phyloP scores from a whole-genome alignment of 1,140 invertebrate genomes.

The Acromyrmex charruanus region DNA sequence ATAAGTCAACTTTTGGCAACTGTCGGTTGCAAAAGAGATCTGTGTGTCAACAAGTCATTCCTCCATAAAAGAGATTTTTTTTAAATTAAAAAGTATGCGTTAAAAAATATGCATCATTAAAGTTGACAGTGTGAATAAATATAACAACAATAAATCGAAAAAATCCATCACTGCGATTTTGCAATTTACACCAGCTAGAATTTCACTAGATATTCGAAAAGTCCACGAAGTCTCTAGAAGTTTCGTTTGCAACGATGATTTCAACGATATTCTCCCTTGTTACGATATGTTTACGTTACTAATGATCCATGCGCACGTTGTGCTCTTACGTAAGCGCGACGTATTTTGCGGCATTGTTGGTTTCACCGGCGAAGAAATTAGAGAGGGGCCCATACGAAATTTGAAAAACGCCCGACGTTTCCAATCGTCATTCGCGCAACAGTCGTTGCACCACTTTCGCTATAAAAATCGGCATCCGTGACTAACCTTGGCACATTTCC shows the following conservation, averaged over 20 bases:
- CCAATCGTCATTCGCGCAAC: slow-evolving; percentile 6
- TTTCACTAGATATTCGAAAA: neutral
- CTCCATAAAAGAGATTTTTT: neutral
- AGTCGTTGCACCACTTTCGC: slow-evolving; percentile 43
- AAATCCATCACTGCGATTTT: neutral
- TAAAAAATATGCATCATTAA: neutral
- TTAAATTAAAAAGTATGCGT: too few relatives aligned
- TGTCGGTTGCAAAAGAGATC: neutral
- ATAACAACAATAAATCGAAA: neutral
- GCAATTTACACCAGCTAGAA: too few relatives aligned
- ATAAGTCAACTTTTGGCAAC: neutral
- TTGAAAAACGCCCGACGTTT: slow-evolving; percentile 17
- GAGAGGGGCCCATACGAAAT: neutral
- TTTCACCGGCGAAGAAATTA: neutral
- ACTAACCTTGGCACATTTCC: slow-evolving; percentile 56
- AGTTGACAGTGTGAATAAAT: neutral
- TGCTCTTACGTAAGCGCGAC: slow-evolving; percentile 21
- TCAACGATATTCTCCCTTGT: neutral
- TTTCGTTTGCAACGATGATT: neutral
- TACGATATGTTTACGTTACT: slow-evolving; percentile 25
- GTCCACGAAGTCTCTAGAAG: neutral
- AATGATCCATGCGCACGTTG: neutral
- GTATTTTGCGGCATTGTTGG: neutral
- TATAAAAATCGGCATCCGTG: slow-evolving; percentile 40
- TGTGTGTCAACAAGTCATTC: neutral